Conservation (phyloP, 2,888 invertebrate species). For the Platerodrilus igneus region DNA sequence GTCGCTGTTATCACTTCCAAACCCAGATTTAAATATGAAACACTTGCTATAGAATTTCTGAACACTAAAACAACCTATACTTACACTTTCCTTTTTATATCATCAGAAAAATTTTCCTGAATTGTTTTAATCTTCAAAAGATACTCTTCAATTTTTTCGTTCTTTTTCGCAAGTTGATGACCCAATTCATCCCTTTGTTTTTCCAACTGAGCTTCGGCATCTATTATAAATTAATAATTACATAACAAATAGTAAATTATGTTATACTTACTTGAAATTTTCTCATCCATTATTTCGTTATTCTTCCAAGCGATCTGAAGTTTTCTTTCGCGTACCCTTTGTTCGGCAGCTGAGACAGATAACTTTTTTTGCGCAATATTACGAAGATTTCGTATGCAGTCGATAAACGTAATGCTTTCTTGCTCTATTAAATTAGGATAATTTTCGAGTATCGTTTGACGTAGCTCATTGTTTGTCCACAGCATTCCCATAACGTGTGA, state of each 20-base stretch:
- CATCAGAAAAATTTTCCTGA: conserved; percentile 30
- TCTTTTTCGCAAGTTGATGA: conserved; percentile 39
- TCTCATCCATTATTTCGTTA: conserved; percentile 44
- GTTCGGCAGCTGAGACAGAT: conserved; percentile 50
- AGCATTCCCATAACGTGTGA: conserved; percentile 8
- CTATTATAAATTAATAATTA: conserved; percentile 32
- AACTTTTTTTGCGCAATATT: conserved; percentile 48
- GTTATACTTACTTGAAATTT: conserved; percentile 45
- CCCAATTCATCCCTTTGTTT: conserved; percentile 43
- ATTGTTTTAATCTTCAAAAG: conserved; percentile 37
- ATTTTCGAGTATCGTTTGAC: not conserved
- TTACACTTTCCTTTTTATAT: conserved; percentile 27
- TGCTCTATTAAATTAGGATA: not conserved
- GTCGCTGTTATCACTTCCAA: too few relatives aligned
- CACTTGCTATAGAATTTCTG: too few relatives aligned
- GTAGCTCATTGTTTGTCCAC: not conserved
- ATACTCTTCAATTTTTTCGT: conserved; percentile 40
- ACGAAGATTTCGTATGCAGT: conserved; percentile 44
- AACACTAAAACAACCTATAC: too few relatives aligned
- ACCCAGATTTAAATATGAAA: too few relatives aligned
- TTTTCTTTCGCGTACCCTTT: conserved; percentile 46
- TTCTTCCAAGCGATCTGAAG: conserved; percentile 48
- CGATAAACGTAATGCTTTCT: conserved; percentile 8
- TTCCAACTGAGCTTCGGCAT: conserved; percentile 36
- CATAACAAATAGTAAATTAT: not conserved